Percentiles rank a stretch among this genome's conserved stretches.
phyloP scores from a whole-genome alignment of 2,888 invertebrate genomes.

The Julus scanicus region DNA sequence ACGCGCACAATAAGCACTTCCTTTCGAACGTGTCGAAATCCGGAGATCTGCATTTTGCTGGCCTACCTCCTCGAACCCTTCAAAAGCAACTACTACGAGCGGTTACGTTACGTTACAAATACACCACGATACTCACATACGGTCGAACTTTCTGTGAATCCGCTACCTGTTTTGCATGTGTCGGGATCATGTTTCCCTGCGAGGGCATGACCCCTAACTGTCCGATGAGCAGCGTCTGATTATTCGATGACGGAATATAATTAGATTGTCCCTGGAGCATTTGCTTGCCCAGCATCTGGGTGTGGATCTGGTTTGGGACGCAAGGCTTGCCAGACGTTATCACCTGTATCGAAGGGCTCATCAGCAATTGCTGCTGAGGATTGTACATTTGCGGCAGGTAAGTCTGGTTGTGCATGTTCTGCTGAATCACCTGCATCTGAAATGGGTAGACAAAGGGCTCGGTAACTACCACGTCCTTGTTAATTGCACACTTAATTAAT shows the following conservation, averaged over 20 bases:
- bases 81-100: not conserved
- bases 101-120: not conserved
- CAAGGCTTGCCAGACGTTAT: slow-evolving; percentile 86
- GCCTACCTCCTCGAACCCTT: not conserved
- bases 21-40: not conserved
- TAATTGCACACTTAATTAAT: not conserved
- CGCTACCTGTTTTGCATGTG: slow-evolving; percentile 66
- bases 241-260: slow-evolving; percentile 67
- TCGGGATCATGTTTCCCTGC: slow-evolving; percentile 75
- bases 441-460: not conserved
- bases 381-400: slow-evolving; percentile 85
- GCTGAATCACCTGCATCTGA: slow-evolving; percentile 80
- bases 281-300: slow-evolving; percentile 84
- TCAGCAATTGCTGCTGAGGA: slow-evolving; percentile 79
- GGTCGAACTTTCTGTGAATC: slow-evolving; percentile 61
- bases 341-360: slow-evolving; percentile 84
- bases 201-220: slow-evolving; percentile 78
- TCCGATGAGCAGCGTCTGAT: slow-evolving; percentile 65
- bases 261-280: slow-evolving; percentile 79
- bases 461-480: not conserved
- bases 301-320: slow-evolving; percentile 78
- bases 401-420: slow-evolving; percentile 79
- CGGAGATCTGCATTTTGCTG: not conserved
- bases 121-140: slow-evolving; percentile 59
- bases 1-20: not conserved